Base-by-base conservation (phyloP, 2,113 vertebrate species). In the Theropithecus gelada region DNA sequence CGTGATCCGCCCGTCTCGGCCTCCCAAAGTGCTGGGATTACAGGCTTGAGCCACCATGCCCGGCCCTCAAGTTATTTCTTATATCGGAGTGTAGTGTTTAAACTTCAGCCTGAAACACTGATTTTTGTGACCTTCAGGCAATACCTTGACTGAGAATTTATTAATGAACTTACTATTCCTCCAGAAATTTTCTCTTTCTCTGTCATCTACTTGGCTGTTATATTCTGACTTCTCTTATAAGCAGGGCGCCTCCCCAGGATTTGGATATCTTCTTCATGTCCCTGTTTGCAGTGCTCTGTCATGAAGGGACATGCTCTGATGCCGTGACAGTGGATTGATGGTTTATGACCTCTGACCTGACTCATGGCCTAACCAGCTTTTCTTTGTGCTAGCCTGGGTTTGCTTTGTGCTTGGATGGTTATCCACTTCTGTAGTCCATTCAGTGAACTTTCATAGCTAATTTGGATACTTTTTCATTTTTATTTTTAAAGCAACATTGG, bases 91-190 rank as follows among this genome's bases (percentile, higher is more conserved):
- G 79, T 55, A 38, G 5, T 35, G 57, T 81, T 61, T 92, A 85
- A 20, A 45, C 23, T 83, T 45, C 43, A 35, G 20, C 40, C 72
- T 38, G 43, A 93, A 88, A 75, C 11, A 52, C 43, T 20, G 40
- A 48, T 90, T 89, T 90, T 90, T 20, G 14, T 88, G 76, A 57
- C 72, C 48, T 93, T 64, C 11, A 88, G 83, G n/a, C 25, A 57
- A 0, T 66, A 8, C 84, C 14, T 48, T 32, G 27, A 27, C 4
- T 23, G 88, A 43, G n/a, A 68, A 38, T 90, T n/a, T 82, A 48
- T 83, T 73, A 85, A 30, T 88, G 52, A 64, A 68, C 23, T 79
- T 57, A 16, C 73, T 57, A 16, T 59, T 64, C 22, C 73, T 88
- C 40, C 9, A 40, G 6, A 52, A 16, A 0, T 50, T 38, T 81